Evolutionary conservation across 2,888 invertebrate genomes (phyloP).

Genomic region (Actias luna): DNA sequence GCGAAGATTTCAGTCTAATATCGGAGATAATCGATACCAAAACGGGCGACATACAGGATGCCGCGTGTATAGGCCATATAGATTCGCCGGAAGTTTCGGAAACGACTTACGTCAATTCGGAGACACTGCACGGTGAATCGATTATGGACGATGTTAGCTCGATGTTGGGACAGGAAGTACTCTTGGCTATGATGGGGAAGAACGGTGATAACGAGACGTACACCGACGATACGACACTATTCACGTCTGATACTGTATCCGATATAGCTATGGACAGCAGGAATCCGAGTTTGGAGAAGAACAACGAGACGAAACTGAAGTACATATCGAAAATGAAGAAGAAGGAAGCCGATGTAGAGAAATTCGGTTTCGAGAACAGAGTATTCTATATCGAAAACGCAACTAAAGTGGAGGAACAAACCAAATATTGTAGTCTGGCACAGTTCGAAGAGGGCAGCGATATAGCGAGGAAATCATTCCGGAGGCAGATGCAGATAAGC

Average conservation of each 20-base stretch:
- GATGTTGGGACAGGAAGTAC: slow-evolving; percentile 86
- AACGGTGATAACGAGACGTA: slow-evolving; percentile 84
- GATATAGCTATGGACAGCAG: slow-evolving; percentile 77
- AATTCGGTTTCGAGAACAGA: slow-evolving; percentile 88
- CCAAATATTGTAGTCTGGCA: slow-evolving; percentile 89
- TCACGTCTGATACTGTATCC: slow-evolving; percentile 81
- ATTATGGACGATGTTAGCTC: slow-evolving; percentile 90
- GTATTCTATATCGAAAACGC: slow-evolving; percentile 83
- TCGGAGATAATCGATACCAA: slow-evolving; percentile 85
- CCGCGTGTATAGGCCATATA: slow-evolving; percentile 87
- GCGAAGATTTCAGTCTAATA: slow-evolving; percentile 87
- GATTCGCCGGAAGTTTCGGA: slow-evolving; percentile 92
- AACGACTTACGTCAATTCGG: slow-evolving; percentile 85
- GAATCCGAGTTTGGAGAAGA: slow-evolving; percentile 80
- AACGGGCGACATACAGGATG: slow-evolving; percentile 65
- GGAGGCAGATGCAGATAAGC: slow-evolving; percentile 72
- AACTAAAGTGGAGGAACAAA: slow-evolving; percentile 79
- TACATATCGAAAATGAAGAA: slow-evolving; percentile 75
- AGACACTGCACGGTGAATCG: slow-evolving; percentile 89
- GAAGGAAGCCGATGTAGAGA: slow-evolving; percentile 72
- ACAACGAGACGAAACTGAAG: slow-evolving; percentile 82
- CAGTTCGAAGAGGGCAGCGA: slow-evolving; percentile 92
- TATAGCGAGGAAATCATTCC: slow-evolving; percentile 90
- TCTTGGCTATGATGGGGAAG: slow-evolving; percentile 84
- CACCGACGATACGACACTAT: slow-evolving; percentile 87